Evolutionary conservation across 1,140 invertebrate genomes (phyloP), one percentile per base, ranked within the genome.

Genomic region (Centruroides vittatus): DNA sequence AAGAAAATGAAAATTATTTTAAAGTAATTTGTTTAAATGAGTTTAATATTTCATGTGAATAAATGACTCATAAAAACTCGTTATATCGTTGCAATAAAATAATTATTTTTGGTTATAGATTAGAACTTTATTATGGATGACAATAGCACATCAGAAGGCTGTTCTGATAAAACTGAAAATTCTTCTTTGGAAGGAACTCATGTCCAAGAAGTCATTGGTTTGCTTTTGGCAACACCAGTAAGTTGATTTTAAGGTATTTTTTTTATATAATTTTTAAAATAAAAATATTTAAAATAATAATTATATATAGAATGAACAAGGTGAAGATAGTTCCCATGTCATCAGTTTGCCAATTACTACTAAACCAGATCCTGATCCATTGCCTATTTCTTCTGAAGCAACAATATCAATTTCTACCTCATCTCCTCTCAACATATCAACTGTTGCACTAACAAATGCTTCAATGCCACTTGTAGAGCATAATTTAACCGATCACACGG

Each of bases 361-460:
- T 56, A 47, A 57, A 5, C 11, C 35, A 7, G 61, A 61, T 57
- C 9, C 35, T 9, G 46, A 12, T 1, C 35, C 55, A 46, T 55
- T 54, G 11, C 41, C 47, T 12, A 6, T 55, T 7, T 53, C 8
- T 55, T 53, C 57, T 36, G 34, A 58, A 4, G 35, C 57, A 35
- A 55, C 59, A 23, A 52, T 65, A 23, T 59, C 57, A 60, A 54
- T 64, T 41, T 48, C 59, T 12, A 57, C 67, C 35, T 35, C 61
- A 41, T 52, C 61, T 11, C 46, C 52, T 35, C 48, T 60, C 11
- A 63, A 60, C 23, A 60, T 63, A 11, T 63, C 57, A 12, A 58
- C 59, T 48, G 69, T 73, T 23, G 71, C 71, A 6, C 58, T 73
- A n/a, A 63, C 68, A 36, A 71, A 73, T 60, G 67, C 71, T 4